Base-by-base conservation (phyloP, 2,888 invertebrate species). In the Tribolium freemani region DNA sequence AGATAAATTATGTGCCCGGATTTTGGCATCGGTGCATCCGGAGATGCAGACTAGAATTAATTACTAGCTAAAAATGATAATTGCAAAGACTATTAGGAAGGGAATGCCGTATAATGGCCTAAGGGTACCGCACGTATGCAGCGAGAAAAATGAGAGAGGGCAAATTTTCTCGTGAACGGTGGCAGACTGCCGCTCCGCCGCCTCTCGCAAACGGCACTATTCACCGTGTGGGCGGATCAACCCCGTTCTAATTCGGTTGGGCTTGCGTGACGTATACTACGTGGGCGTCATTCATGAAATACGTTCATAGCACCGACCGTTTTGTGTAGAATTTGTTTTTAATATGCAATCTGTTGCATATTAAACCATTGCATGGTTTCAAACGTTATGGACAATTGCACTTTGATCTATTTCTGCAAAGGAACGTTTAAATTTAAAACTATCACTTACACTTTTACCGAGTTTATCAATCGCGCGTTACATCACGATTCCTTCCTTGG, bases 281-380 rank as follows among this genome's bases (percentile, higher is more conserved):
- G 76, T 76, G 67, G 76, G 76, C 75, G 76, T 76, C 73, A 76
- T 74, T 76, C 75, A 71, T 73, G 70, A 73, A 63, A 71, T 56
- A 71, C 71, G 63, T 53, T 61, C 58, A 60, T 73, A 13, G 44
- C 54, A 51, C 50, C 46, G 57, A 60, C 38, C 48, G 58, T 8
- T 71, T 61, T 69, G 44, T 66, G 58, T 26, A 51, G 48, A 69
- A 72, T 69, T 72, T 72, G 72, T 60, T 69, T 72, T 69, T 72
- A 72, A 68, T 63, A 68, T 61, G 60, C 66, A 71, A 71, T 71
- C 71, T 71, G 61, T 72, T 72, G 68, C 68, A 45, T 48, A n/a
- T n/a, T n/a, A n/a, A 44, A 53, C 44, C 57, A 57, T 26, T 67
- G 46, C 57, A 38, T 5, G 8, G 5, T 16, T 46, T 60, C 60